Evolutionary conservation across 2,113 vertebrate species (phyloP).

Genomic region (Miniopterus natalensis): DNA sequence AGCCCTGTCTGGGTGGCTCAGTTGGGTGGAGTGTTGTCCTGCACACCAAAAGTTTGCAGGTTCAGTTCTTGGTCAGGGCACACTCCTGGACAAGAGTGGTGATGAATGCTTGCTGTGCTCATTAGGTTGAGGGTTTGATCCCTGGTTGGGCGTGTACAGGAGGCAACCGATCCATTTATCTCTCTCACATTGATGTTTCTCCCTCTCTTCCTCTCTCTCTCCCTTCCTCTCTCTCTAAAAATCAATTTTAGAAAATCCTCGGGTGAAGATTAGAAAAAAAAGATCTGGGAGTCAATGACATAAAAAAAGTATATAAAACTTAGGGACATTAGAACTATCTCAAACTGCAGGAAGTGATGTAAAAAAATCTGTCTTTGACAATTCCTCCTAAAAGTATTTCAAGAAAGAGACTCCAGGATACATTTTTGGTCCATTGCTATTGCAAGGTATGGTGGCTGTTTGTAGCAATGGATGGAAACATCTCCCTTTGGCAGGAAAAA

Average conservation of each 20-base stretch:
- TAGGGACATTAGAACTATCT: neutral
- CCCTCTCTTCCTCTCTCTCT: neutral
- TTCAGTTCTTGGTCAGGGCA: neutral
- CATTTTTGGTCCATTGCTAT: neutral
- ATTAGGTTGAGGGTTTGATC: no score
- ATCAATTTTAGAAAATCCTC: neutral
- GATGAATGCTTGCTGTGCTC: no score
- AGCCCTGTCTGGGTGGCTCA: neutral
- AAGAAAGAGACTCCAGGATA: neutral
- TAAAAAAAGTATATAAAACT: neutral
- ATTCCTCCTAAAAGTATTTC: neutral
- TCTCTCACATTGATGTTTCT: neutral
- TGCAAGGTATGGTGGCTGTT: neutral
- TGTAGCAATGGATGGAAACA: constrained; percentile 5
- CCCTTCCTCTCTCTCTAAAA: neutral
- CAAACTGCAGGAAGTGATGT: neutral
- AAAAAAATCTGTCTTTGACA: neutral
- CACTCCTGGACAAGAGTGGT: no score
- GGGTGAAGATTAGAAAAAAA: neutral
- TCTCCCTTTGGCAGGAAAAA: neutral
- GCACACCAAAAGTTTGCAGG: neutral
- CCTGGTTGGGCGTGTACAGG: neutral
- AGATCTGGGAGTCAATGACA: neutral
- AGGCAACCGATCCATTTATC: neutral
- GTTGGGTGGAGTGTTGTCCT: neutral